A percentile compares a stretch with the other conserved stretches of the same genome.
phyloP scores from a whole-genome alignment of 2,797 vertebrate species.

The Microctenopoma lineatum region DNA sequence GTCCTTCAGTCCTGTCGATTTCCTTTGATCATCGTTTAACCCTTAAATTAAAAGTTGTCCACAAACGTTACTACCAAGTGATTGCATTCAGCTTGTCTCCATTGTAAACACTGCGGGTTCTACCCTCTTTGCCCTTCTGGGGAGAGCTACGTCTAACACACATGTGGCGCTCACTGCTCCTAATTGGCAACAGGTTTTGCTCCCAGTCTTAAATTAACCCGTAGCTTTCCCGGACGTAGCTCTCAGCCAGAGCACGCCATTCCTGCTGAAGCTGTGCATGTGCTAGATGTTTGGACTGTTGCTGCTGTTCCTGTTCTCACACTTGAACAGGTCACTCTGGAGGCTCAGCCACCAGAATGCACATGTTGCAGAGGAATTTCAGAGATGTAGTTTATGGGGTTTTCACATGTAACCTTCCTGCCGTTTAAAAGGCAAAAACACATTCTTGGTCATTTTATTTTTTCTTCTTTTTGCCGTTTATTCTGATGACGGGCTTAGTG shows the following conservation, averaged over 20 bases:
- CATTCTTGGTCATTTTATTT: neutral
- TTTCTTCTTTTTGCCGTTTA: neutral
- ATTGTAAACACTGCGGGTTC: conserved; percentile 51
- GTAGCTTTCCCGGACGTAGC: conserved; percentile 79
- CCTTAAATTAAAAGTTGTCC: neutral
- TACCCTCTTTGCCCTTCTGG: conserved; percentile 68
- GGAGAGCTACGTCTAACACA: conserved; percentile 68
- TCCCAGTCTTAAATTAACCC: conserved; percentile 88
- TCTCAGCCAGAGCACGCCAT: conserved; percentile 53
- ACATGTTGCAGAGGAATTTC: neutral
- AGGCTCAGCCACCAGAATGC: neutral
- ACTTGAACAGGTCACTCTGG: neutral
- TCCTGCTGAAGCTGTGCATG: conserved; percentile 50
- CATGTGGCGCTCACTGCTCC: conserved; percentile 85
- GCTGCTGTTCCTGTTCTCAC: conserved; percentile 39
- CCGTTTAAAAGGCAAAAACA: neutral
- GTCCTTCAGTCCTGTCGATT: conserved; percentile 32
- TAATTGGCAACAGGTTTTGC: conserved; percentile 90
- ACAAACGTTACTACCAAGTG: neutral
- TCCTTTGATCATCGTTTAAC: conserved; percentile 25
- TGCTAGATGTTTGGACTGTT: conserved; percentile 57
- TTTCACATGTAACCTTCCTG: conserved; percentile 12
- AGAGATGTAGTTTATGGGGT: neutral
- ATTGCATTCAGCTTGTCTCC: conserved; percentile 47
- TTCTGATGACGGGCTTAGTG: conserved; percentile 37